Base-by-base conservation (phyloP, 92 coral and sea anemone species). In the Epizoanthus stellaris region DNA sequence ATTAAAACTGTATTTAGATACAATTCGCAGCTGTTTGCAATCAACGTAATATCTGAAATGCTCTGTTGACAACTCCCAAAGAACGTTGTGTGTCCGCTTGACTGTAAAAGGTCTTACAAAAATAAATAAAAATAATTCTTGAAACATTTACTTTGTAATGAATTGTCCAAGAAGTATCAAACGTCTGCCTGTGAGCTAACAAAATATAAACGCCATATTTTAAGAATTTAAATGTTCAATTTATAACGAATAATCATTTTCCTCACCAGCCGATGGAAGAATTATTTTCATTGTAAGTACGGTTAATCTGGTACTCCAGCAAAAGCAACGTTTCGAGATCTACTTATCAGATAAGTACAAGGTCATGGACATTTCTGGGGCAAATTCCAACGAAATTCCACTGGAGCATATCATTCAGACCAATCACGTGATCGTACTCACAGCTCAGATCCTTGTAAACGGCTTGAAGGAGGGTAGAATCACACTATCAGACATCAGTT, bases 271-370 rank as follows among this genome's bases (percentile, higher is more conserved):
- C 3, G 79, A 76, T 70, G 91, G 89, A 25, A 89, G 71, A 70
- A 87, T 95, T 38, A 80, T 90, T 21, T 95, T 95, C 64, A 85
- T 95, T n/a, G 98, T 95, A 56, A 95, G 96, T 88, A 95, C 97
- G 23, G 97, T 95, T 13, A 95, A 94, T 77, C 90, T 95, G 43
- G 97, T 95, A 15, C 91, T 90, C 3, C 98, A 95, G 73, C 98
- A 95, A 60, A 83, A 85, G 68, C 89, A 94, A 57, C 93, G 94
- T 16, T 95, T 95, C 34, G 89, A 93, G 52, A 77, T 74, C 45
- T 90, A 87, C 88, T 84, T 95, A 15, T 87, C 89, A 6, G 91
- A 90, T 90, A 88, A 82, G 79, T 91, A 93, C 89, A 45, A 63
- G 10, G 89, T 93, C 58, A 86, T 80, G 5, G 94, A 91, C 63